A percentile compares a stretch with the other conserved stretches of the same genome.
phyloP scores from a whole-genome alignment of 2,797 vertebrate species.

The Champsocephalus gunnari region DNA sequence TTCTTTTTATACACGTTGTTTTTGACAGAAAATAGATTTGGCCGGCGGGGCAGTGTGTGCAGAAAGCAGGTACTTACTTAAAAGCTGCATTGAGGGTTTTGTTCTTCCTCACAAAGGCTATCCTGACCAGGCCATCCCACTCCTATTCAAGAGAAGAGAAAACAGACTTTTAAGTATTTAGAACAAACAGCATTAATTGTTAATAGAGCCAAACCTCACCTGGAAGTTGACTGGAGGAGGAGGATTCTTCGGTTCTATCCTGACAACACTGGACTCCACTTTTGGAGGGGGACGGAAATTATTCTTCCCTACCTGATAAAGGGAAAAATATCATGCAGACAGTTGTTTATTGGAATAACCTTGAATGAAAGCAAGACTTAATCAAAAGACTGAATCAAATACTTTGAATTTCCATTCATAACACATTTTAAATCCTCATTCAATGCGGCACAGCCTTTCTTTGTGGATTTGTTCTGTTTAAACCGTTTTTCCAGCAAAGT shows the following conservation, averaged over 20 bases:
- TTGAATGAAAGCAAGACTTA: not conserved
- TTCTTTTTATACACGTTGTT: not conserved
- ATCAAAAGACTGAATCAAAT: not conserved
- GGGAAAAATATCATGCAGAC: slow-evolving; percentile 33
- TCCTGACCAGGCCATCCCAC: slow-evolving; percentile 97
- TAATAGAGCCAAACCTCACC: slow-evolving; percentile 76
- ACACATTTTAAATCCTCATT: not conserved
- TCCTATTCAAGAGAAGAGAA: slow-evolving; percentile 82
- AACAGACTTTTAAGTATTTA: slow-evolving; percentile 22
- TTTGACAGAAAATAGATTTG: not conserved
- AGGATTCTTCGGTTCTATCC: slow-evolving; percentile 98
- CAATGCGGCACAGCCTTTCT: too few relatives aligned
- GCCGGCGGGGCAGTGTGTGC: not conserved
- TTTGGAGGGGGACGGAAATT: slow-evolving; percentile 98
- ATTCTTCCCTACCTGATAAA: slow-evolving; percentile 93
- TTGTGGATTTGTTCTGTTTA: too few relatives aligned
- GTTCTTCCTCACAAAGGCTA: slow-evolving; percentile 98
- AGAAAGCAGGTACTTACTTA: slow-evolving; percentile 88
- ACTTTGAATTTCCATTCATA: not conserved
- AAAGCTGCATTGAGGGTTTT: slow-evolving; percentile 95
- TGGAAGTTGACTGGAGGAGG: slow-evolving; percentile 98
- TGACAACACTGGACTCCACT: slow-evolving; percentile 98
- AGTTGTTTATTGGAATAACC: not conserved
- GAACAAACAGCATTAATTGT: not conserved
- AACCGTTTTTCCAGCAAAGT: too few relatives aligned